Conservation (phyloP, 2,113 vertebrate species). For the Menidia beryllina region DNA sequence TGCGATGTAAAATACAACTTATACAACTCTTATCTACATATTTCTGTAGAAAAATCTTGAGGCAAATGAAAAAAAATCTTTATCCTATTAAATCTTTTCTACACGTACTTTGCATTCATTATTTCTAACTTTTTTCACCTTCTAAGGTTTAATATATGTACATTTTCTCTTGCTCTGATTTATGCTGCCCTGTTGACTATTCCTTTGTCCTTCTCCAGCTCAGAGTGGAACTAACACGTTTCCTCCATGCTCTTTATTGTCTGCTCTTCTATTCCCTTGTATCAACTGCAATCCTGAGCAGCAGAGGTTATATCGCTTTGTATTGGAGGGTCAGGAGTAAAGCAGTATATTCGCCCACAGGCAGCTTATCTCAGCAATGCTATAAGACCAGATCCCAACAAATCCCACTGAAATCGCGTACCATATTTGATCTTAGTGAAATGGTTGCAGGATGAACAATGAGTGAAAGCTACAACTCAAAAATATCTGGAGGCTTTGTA, state of each 20-base stretch:
- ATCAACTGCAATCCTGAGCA: constrained; percentile 43
- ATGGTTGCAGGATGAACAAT: constrained; percentile 44
- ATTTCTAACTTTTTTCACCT: constrained; percentile 50
- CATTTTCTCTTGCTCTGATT: constrained; percentile 47
- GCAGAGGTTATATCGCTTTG: constrained; percentile 65
- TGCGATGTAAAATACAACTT: constrained; percentile 29
- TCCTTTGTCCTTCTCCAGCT: constrained; percentile 37
- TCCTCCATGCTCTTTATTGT: constrained; percentile 59
- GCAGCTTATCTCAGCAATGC: constrained; percentile 67
- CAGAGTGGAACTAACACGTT: constrained; percentile 58
- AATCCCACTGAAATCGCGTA: constrained; percentile 64
- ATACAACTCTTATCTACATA: constrained; percentile 7
- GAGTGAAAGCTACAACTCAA: constrained; percentile 38
- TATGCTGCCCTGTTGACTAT: constrained; percentile 48
- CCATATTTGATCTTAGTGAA: constrained; percentile 49
- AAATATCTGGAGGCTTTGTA: constrained; percentile 40
- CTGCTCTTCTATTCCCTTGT: constrained; percentile 57
- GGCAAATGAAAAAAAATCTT: constrained; percentile 29
- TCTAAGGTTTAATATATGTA: constrained; percentile 35
- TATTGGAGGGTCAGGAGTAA: constrained; percentile 70
- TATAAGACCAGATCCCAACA: constrained; percentile 56
- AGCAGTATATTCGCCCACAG: constrained; percentile 61
- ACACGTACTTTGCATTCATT: constrained; percentile 52
- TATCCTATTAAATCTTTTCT: constrained; percentile 49
- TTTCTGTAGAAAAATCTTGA: constrained; percentile 25